Percentiles rank a stretch among this genome's conserved stretches.
Evolutionary conservation across 2,888 invertebrate species (phyloP).

Genomic region (Xylocampa areola): DNA sequence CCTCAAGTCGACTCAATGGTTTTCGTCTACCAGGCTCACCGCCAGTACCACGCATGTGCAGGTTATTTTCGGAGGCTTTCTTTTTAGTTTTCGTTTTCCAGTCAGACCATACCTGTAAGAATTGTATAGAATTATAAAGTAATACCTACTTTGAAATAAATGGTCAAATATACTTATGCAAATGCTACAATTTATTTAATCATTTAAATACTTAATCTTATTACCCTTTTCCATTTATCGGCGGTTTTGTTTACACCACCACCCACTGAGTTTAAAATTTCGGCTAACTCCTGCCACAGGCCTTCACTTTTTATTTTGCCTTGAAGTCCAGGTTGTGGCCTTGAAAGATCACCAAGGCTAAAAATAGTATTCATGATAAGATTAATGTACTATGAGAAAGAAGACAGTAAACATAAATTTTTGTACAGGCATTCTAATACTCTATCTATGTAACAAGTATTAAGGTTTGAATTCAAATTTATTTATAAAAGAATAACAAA

Average conservation of each 20-base stretch:
- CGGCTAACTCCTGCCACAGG: not conserved
- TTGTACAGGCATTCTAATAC: too few relatives aligned
- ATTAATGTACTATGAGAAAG: not conserved
- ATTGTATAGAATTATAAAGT: not conserved
- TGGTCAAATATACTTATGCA: not conserved
- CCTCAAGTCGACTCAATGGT: conserved; percentile 1
- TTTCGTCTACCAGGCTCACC: not conserved
- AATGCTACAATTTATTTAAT: not conserved
- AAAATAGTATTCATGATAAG: not conserved
- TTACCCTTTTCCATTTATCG: conserved; percentile 1
- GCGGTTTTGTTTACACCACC: not conserved
- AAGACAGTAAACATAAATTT: not conserved
- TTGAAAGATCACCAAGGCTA: not conserved
- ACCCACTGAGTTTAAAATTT: not conserved
- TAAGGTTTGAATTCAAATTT: not conserved
- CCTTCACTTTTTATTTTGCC: not conserved
- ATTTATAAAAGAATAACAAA: not conserved
- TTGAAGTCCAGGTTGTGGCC: not conserved
- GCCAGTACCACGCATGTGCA: not conserved
- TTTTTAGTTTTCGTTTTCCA: conserved; percentile 1
- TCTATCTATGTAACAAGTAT: not conserved
- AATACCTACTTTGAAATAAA: not conserved
- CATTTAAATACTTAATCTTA: not conserved
- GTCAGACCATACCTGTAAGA: not conserved
- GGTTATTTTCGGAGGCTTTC: not conserved